A percentile compares a stretch with the other conserved stretches of the same genome.
phyloP scores from a whole-genome alignment of 2,888 invertebrate genomes.

The Gymnocheta viridis region DNA sequence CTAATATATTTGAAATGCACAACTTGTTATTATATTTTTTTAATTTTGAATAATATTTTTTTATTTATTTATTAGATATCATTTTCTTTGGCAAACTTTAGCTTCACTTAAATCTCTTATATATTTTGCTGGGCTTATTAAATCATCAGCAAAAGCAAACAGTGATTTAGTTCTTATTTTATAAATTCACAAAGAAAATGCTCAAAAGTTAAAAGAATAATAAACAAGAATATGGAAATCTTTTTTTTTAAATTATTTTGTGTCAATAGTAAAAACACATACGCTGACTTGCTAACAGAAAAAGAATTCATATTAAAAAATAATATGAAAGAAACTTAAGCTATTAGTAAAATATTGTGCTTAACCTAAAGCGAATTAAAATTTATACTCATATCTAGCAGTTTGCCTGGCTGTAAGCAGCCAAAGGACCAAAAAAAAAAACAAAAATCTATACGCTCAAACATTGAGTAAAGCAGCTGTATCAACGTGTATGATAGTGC shows the following conservation, averaged over 20 bases:
- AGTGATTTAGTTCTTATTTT: slow-evolving; percentile 8
- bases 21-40: no score
- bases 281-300: not conserved
- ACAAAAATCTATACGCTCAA: not conserved
- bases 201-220: slow-evolving; percentile 62
- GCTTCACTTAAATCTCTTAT: not conserved
- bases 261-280: slow-evolving; percentile 43
- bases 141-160: slow-evolving; percentile 14
- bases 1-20: no score
- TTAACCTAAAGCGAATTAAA: slow-evolving; percentile 65
- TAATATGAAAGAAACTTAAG: slow-evolving; percentile 48
- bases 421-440: not conserved
- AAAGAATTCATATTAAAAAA: slow-evolving; percentile 22
- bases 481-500: not conserved
- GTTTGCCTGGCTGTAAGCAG: not conserved
- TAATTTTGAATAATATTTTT: no score
- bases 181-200: slow-evolving; percentile 61
- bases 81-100: no score
- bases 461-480: not conserved
- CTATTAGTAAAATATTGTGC: slow-evolving; percentile 56
- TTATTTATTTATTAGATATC: no score
- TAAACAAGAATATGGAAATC: slow-evolving; percentile 45
- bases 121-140: slow-evolving; percentile 12
- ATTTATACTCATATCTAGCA: slow-evolving; percentile 25
- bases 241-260: slow-evolving; percentile 34